Base-by-base conservation (phyloP, 1,140 invertebrate species). In the Brachionus sp. region DNA sequence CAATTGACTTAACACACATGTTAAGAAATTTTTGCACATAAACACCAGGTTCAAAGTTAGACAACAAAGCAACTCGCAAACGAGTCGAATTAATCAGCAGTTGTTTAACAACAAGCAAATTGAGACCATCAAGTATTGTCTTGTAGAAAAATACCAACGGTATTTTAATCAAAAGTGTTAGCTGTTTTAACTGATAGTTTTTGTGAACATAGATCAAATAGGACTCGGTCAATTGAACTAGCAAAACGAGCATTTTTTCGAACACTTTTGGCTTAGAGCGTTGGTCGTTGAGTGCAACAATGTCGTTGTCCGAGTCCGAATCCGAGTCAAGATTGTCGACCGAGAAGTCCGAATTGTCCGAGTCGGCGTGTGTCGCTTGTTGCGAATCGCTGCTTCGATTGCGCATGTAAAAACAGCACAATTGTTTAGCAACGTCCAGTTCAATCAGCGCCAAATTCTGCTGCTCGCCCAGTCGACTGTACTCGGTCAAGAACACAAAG, bases 381-480 rank as follows among this genome's bases (percentile, higher is more conserved):
- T n/a, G 5, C 29, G 35, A 37, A 33, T 70, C 37, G 5, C 16
- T 4, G n/a, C 37, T 25, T 16, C 75, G 46, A 62, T 78, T 57
- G 53, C 35, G 29, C 57, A 97, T 90, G 90, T 97, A 97, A 88
- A 97, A 97, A 85, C 93, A 93, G 4, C 96, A 92, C 91, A 96
- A 94, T 7, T 92, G 94, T 19, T 93, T 93, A 44, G 97, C 96
- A 13, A 95, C 92, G 85, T 95, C 93, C 33, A 94, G 93, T 39
- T 93, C 91, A 73, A 96, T 91, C 84, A 97, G 89, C 88, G 96
- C 96, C 86, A 93, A 91, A 25, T 93, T 93, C 87, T 97, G 95
- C 85, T 95, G 94, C 83, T 96, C 95, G 0, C 95, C 95, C 93
- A 96, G 94, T 87, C 95, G 94, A 85, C 94, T 94, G 88, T 96